Conservation (phyloP, 2,113 vertebrate species). For the Pollachius pollachius region DNA sequence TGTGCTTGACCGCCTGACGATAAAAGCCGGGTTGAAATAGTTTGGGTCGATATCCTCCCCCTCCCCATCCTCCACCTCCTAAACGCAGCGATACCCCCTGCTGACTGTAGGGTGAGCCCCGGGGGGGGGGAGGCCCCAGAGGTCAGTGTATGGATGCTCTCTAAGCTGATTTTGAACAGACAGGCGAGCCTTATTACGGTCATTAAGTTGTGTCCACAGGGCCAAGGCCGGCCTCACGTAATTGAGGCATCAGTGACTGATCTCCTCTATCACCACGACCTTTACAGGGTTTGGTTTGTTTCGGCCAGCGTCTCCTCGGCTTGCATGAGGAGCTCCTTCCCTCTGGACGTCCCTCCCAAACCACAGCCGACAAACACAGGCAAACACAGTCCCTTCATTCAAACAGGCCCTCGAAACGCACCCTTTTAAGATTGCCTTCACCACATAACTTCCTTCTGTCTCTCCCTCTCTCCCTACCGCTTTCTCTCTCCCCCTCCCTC, state of each 20-base stretch:
- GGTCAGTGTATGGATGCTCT: slow-evolving; percentile 35
- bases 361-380: too few relatives aligned
- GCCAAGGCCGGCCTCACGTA: slow-evolving; percentile 48
- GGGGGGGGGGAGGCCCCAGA: not conserved
- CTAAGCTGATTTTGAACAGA: slow-evolving; percentile 58
- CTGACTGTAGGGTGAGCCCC: too few relatives aligned
- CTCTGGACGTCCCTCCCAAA: too few relatives aligned
- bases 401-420: too few relatives aligned
- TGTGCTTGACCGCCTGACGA: too few relatives aligned
- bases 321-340: too few relatives aligned
- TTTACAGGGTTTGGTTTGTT: slow-evolving; percentile 24
- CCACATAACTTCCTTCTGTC: too few relatives aligned
- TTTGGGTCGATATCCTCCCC: not conserved
- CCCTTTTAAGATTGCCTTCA: too few relatives aligned
- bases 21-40: not conserved
- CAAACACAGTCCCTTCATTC: too few relatives aligned
- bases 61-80: not conserved
- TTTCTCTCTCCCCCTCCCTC: too few relatives aligned
- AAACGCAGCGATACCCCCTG: too few relatives aligned
- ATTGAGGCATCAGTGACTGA: slow-evolving; percentile 53
- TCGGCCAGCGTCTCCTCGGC: not conserved
- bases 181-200: slow-evolving; percentile 53
- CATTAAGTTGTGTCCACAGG: slow-evolving; percentile 53
- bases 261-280: slow-evolving; percentile 39
- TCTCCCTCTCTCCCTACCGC: too few relatives aligned